Evolutionary conservation across 2,888 invertebrate genomes (phyloP).

Genomic region (Eilema depressum): DNA sequence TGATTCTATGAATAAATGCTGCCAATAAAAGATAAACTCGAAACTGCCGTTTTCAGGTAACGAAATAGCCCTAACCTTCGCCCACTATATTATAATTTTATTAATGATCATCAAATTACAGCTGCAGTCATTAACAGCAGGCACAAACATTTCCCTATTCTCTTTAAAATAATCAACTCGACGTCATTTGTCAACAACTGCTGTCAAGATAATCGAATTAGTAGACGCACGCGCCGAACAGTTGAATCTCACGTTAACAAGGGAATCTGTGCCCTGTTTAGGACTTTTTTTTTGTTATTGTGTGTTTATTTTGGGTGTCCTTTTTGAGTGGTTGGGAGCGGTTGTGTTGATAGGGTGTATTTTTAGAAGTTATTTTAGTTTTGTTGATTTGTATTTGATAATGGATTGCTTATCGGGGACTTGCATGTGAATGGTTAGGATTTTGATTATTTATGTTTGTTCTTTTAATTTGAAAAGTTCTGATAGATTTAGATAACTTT

Average conservation of each 20-base stretch:
- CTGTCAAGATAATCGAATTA: constrained; percentile 39
- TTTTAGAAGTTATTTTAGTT: constrained; percentile 12
- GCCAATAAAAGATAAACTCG: no score
- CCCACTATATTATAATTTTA: not conserved
- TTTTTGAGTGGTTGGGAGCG: constrained; percentile 17
- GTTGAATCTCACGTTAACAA: constrained; percentile 43
- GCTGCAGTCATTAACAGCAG: not conserved
- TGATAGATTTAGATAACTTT: no score
- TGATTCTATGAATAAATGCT: not conserved
- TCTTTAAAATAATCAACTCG: constrained; percentile 24
- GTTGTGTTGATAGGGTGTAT: constrained; percentile 22
- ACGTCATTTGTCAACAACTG: constrained; percentile 32
- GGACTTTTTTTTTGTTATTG: constrained; percentile 17
- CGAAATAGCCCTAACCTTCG: not conserved
- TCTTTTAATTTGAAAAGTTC: no score
- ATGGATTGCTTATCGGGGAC: not conserved
- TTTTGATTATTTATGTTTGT: not conserved
- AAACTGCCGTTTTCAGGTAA: not conserved
- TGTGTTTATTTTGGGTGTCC: constrained; percentile 33
- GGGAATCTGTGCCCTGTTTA: constrained; percentile 25
- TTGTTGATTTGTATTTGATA: not conserved
- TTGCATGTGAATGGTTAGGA: not conserved
- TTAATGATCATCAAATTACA: not conserved
- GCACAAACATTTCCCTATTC: not conserved
- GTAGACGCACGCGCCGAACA: constrained; percentile 42